Conservation (phyloP, 2,888 invertebrate genomes). For the Pristionchus arcanus region DNA sequence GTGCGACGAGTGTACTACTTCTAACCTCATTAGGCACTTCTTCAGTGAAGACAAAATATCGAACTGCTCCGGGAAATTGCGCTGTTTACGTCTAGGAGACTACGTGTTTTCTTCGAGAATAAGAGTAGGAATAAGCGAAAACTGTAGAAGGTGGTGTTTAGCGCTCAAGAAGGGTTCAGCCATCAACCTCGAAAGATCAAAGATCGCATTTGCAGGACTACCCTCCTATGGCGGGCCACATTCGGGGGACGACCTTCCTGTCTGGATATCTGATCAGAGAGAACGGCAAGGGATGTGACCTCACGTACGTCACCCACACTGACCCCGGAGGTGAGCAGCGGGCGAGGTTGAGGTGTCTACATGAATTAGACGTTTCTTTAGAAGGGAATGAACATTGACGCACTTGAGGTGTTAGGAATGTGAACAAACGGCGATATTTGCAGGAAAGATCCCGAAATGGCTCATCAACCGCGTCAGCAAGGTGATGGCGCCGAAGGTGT, state of each 20-base stretch:
- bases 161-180: not conserved
- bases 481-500: slow-evolving; percentile 90
- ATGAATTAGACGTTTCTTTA: not conserved
- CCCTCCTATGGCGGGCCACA: slow-evolving; percentile 89
- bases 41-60: slow-evolving; percentile 4
- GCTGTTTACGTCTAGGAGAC: not conserved
- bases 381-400: not conserved
- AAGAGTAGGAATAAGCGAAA: not conserved
- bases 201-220: slow-evolving; percentile 81
- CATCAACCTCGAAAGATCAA: not conserved
- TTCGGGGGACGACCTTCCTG: slow-evolving; percentile 85
- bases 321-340: slow-evolving; percentile 87
- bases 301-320: slow-evolving; percentile 92
- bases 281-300: slow-evolving; percentile 85
- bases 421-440: not conserved
- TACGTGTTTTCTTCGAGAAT: not conserved
- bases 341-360: not conserved
- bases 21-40: not conserved
- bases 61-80: not conserved
- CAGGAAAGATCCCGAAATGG: slow-evolving; percentile 87
- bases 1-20: not conserved
- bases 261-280: slow-evolving; percentile 85
- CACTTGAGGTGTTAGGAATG: not conserved
- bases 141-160: not conserved
- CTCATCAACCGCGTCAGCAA: slow-evolving; percentile 91